A percentile compares a stretch with the other conserved stretches of the same genome.
Conservation (phyloP, 2,797 vertebrate species). For the Sebastolobus altivelis region DNA sequence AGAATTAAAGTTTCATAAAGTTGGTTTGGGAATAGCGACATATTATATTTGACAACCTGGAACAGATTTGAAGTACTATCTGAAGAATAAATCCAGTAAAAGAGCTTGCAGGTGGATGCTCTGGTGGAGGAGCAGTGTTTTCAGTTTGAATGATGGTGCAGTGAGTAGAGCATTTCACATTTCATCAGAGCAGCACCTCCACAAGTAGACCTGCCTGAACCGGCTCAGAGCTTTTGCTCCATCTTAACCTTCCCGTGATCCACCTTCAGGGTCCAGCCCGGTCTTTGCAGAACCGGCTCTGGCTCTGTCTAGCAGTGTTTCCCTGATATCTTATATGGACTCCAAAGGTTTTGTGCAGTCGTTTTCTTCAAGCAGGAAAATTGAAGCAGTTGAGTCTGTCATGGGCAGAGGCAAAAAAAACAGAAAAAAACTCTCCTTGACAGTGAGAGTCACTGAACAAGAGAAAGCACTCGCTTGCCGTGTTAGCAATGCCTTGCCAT, state of each 20-base stretch:
- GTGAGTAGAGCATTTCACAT: background rate
- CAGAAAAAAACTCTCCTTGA: slow-evolving; percentile 50
- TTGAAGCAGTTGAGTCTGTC: slow-evolving; percentile 66
- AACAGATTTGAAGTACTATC: background rate
- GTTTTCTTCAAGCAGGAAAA: slow-evolving; percentile 59
- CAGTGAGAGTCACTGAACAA: slow-evolving; percentile 66
- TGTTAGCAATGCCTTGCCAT: slow-evolving; percentile 56
- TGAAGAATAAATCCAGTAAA: background rate
- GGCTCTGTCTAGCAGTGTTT: background rate
- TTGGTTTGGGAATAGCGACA: background rate
- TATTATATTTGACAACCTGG: background rate
- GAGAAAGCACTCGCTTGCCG: slow-evolving; percentile 67
- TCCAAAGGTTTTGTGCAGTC: slow-evolving; percentile 45
- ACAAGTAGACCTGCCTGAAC: background rate
- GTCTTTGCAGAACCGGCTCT: slow-evolving; percentile 1
- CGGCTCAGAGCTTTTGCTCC: slow-evolving; percentile 1
- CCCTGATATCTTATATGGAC: slow-evolving; percentile 23
- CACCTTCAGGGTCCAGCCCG: background rate
- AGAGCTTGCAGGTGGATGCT: background rate
- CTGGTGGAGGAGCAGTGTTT: background rate
- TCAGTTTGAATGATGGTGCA: background rate
- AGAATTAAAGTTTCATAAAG: background rate
- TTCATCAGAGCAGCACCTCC: background rate
- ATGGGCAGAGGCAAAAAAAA: slow-evolving; percentile 39
- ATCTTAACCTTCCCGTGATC: slow-evolving; percentile 13